phyloP scores from a whole-genome alignment of 1,140 invertebrate species.

The Lepidotrigona ventralis region DNA sequence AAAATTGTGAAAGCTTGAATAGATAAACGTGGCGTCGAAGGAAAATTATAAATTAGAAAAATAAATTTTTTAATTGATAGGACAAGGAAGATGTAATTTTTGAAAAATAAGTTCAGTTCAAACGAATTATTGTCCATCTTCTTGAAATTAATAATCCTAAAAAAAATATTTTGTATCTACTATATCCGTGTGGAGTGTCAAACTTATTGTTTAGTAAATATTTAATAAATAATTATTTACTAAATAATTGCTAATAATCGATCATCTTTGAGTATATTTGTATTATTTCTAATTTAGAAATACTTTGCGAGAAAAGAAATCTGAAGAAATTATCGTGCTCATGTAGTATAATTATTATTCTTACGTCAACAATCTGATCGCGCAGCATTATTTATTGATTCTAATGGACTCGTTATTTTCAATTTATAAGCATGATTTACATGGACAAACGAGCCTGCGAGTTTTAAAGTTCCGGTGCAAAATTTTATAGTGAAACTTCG shows the following conservation, averaged over 20 bases:
- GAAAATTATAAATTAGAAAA: neutral
- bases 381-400: neutral
- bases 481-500: conserved; percentile 22
- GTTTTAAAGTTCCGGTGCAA: conserved; percentile 3
- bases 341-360: neutral
- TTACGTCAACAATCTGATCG: neutral
- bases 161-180: too few species aligned
- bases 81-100: neutral
- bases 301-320: neutral
- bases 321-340: neutral
- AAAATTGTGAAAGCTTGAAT: neutral
- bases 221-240: too few species aligned
- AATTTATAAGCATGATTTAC: conserved; percentile 5
- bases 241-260: neutral
- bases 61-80: neutral
- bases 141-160: too few species aligned
- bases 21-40: neutral
- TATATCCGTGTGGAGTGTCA: too few species aligned
- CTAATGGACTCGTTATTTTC: neutral
- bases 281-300: neutral
- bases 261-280: neutral
- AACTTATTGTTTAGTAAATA: neutral
- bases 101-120: too few species aligned
- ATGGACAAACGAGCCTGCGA: neutral
- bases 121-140: too few species aligned